Evolutionary conservation across 1,140 invertebrate species (phyloP).

Genomic region (Camponotus pennsylvanicus): DNA sequence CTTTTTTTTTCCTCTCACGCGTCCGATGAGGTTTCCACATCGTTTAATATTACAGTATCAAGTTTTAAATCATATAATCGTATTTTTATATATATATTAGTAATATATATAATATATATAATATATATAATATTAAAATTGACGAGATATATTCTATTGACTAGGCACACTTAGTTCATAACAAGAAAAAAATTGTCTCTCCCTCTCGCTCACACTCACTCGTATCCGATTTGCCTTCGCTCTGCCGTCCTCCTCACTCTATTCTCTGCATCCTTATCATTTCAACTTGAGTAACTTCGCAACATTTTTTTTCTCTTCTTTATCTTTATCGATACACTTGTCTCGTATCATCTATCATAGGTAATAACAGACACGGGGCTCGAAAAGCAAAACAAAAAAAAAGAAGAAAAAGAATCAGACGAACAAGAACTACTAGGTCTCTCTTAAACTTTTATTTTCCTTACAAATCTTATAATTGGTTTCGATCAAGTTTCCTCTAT

Average conservation of each 20-base stretch:
- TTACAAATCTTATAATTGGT: conserved; percentile 34
- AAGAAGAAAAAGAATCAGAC: neutral
- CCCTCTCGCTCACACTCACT: conserved; percentile 53
- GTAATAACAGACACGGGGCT: conserved; percentile 57
- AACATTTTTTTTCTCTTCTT: conserved; percentile 23
- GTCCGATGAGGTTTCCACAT: conserved; percentile 75
- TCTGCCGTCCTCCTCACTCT: neutral
- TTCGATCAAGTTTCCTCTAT: conserved; percentile 11
- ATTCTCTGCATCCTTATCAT: neutral
- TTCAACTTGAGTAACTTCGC: conserved; percentile 51
- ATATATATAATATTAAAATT: conserved; percentile 85
- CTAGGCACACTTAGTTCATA: conserved; percentile 87
- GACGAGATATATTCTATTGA: conserved; percentile 87
- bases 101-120: conserved; percentile 82
- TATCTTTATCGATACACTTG: neutral
- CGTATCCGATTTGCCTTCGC: conserved; percentile 35
- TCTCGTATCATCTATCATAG: conserved; percentile 27
- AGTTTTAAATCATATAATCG: conserved; percentile 83
- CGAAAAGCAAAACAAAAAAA: conserved; percentile 24
- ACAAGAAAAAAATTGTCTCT: conserved; percentile 84
- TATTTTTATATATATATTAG: conserved; percentile 65
- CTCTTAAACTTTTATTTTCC: conserved; percentile 11
- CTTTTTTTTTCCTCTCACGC: conserved; percentile 71
- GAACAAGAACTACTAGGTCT: conserved; percentile 11
- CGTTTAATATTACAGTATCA: conserved; percentile 81